Conservation (phyloP, 2,888 invertebrate species). For the Oligia strigilis region DNA sequence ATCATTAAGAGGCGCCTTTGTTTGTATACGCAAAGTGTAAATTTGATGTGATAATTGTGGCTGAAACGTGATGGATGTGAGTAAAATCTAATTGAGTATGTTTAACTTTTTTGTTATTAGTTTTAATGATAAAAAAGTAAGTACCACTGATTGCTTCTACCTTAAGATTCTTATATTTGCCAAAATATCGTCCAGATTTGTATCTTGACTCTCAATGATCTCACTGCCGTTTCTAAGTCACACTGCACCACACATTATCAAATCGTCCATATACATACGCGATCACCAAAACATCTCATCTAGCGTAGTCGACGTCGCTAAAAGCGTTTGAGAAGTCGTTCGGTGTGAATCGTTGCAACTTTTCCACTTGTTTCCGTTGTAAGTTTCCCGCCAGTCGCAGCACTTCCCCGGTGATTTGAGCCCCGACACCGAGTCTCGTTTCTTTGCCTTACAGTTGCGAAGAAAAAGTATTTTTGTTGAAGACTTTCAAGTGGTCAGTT, state of each 20-base stretch:
- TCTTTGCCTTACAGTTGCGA: slow-evolving; percentile 37
- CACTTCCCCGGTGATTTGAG: slow-evolving; percentile 53
- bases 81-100: slow-evolving; percentile 22
- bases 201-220: not conserved
- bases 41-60: slow-evolving; percentile 52
- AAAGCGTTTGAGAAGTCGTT: slow-evolving; percentile 72
- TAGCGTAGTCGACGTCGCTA: slow-evolving; percentile 47
- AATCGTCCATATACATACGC: slow-evolving; percentile 9
- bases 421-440: slow-evolving; percentile 34
- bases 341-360: slow-evolving; percentile 69
- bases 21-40: slow-evolving; percentile 50
- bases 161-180: not conserved
- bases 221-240: not conserved
- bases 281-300: slow-evolving; percentile 38
- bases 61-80: slow-evolving; percentile 40
- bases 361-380: slow-evolving; percentile 69
- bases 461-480: slow-evolving; percentile 40
- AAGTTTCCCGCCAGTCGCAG: slow-evolving; percentile 50
- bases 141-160: not conserved
- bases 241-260: not conserved
- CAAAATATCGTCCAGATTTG: not conserved
- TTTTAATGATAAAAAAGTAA: not conserved
- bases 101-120: slow-evolving; percentile 25
- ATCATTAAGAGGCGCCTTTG: slow-evolving; percentile 49
- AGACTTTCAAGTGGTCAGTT: slow-evolving; percentile 47